Percentiles rank a stretch among this genome's conserved stretches.
Conservation (phyloP, 2,797 vertebrate genomes). For the Centroberyx gerrardi region DNA sequence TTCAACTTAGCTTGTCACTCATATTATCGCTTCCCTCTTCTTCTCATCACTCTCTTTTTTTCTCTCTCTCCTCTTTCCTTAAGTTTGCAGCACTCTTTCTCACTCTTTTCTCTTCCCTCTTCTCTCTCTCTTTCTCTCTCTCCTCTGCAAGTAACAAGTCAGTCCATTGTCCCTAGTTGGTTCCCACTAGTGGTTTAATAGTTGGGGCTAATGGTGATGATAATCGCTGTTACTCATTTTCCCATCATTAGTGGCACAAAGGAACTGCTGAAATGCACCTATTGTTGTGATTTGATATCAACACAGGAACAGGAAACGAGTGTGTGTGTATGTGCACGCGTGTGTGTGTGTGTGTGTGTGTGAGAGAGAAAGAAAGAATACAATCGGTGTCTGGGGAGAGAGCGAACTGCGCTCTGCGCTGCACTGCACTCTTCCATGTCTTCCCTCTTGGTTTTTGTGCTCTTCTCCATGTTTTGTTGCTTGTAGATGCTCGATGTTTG, state of each 20-base stretch:
- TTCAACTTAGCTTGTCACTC: neutral
- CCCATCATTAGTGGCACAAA: constrained; percentile 69
- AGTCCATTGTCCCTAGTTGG: constrained; percentile 63
- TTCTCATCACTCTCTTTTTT: neutral
- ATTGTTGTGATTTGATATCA: constrained; percentile 79
- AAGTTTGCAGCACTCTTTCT: neutral
- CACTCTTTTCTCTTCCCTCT: constrained; percentile 11
- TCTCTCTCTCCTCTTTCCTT: neutral
- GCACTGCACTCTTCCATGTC: constrained; percentile 49
- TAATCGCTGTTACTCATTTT: constrained; percentile 61
- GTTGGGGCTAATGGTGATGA: constrained; percentile 69
- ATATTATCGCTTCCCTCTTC: neutral
- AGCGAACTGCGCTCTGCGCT: constrained; percentile 11
- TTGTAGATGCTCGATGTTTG: neutral
- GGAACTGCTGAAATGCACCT: constrained; percentile 71
- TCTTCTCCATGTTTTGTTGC: constrained; percentile 38
- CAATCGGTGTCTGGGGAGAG: constrained; percentile 34
- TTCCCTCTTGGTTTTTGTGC: constrained; percentile 34
- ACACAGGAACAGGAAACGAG: constrained; percentile 75
- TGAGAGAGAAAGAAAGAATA: neutral
- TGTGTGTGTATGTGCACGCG: constrained; percentile 23
- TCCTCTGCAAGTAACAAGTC: constrained; percentile 33
- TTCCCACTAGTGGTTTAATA: constrained; percentile 68
- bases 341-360: constrained; percentile 11
- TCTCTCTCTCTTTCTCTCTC: neutral